phyloP scores from a whole-genome alignment of 2,797 vertebrate species.

The Sebastes wilsoni region DNA sequence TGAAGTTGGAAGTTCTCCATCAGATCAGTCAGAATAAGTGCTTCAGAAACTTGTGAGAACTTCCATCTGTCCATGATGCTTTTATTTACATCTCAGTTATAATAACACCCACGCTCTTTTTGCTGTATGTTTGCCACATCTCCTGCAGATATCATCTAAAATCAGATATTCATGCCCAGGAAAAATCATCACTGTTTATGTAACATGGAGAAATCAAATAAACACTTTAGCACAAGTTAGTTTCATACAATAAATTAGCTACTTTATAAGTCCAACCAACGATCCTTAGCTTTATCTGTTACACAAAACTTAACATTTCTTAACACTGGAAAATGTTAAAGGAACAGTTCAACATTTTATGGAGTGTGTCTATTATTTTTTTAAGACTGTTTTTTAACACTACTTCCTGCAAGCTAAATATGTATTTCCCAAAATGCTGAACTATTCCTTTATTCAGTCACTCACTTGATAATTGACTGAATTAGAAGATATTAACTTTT shows the following conservation, averaged over 20 bases:
- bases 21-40: not conserved
- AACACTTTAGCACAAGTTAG: not conserved
- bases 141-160: not conserved
- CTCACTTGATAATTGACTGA: not conserved
- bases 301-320: not conserved
- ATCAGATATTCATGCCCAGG: not conserved
- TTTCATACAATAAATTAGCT: not conserved
- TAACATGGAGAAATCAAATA: not conserved
- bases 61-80: not conserved
- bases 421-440: not conserved
- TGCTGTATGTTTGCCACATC: not conserved
- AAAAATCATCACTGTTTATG: not conserved
- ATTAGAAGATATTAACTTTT: not conserved
- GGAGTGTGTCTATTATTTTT: not conserved
- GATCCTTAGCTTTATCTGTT: not conserved
- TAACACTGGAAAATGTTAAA: not conserved
- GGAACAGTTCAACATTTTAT: not conserved
- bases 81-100: not conserved
- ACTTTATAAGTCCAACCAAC: not conserved
- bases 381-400: not conserved
- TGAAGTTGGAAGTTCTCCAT: constrained; percentile 19
- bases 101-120: not conserved
- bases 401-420: not conserved
- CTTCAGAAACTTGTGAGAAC: constrained; percentile 25
- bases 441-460: not conserved